Evolutionary conservation across 2,888 invertebrate genomes (phyloP).

Genomic region (Drosophila algonquin): DNA sequence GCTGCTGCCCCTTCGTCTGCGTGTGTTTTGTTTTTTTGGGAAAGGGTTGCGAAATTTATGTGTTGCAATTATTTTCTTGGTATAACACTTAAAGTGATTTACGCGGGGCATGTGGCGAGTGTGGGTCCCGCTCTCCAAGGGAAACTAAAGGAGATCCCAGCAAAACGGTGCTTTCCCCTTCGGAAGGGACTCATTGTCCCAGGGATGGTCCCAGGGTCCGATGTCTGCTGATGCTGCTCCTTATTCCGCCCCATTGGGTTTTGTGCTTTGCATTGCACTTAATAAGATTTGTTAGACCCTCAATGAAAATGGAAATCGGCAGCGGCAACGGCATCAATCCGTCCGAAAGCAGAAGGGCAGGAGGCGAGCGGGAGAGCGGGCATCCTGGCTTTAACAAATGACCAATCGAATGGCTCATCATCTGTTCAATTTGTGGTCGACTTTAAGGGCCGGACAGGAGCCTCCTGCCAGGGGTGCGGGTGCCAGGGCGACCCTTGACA

Average conservation of each 20-base stretch:
- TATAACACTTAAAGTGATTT: constrained; percentile 79
- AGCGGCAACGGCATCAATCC: no score
- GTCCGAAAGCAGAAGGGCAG: neutral
- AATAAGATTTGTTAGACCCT: constrained; percentile 53
- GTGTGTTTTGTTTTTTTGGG: constrained; percentile 15
- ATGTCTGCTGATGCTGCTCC: constrained; percentile 33
- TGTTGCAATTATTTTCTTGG: constrained; percentile 79
- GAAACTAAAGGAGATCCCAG: constrained; percentile 8
- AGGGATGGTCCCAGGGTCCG: neutral
- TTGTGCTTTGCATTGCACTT: constrained; percentile 47
- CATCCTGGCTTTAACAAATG: constrained; percentile 5
- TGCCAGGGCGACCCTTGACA: neutral
- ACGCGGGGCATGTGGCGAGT: constrained; percentile 46
- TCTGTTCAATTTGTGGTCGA: constrained; percentile 47
- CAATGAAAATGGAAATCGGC: constrained; percentile 1
- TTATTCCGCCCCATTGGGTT: constrained; percentile 69
- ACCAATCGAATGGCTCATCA: constrained; percentile 25
- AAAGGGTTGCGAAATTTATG: constrained; percentile 75
- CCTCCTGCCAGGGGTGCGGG: neutral
- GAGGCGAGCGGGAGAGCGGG: neutral
- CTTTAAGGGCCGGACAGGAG: constrained; percentile 15
- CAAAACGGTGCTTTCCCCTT: constrained; percentile 16
- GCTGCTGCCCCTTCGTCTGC: constrained; percentile 26
- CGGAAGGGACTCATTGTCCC: constrained; percentile 16
- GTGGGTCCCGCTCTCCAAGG: constrained; percentile 2